phyloP scores from a whole-genome alignment of 30 jellyfish, hydroid and myxozoan species.

The Pelagia noctiluca region DNA sequence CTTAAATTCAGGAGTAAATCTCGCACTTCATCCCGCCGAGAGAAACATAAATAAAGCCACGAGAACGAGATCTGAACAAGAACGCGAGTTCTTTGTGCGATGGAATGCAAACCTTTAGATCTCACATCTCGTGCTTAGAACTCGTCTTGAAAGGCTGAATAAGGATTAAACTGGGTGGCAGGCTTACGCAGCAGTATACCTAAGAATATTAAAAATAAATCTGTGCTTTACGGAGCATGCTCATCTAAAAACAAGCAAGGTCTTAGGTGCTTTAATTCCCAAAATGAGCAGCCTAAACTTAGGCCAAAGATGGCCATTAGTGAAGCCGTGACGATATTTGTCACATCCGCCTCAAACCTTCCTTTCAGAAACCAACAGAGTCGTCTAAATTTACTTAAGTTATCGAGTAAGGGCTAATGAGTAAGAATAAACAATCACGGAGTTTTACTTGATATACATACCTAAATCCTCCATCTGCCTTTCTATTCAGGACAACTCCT shows the following conservation, averaged over 20 bases:
- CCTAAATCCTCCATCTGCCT: constrained; percentile 51
- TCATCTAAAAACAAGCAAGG: background rate
- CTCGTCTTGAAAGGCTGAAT: background rate
- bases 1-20: background rate
- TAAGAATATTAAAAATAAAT: background rate
- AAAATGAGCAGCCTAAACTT: background rate
- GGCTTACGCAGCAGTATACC: background rate
- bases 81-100: constrained; percentile 7
- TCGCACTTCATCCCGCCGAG: constrained; percentile 36
- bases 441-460: background rate
- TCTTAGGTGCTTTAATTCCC: no score
- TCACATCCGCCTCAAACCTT: background rate
- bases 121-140: constrained; percentile 31
- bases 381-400: background rate
- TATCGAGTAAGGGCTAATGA: background rate
- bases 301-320: background rate
- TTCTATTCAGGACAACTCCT: background rate
- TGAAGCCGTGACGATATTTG: background rate
- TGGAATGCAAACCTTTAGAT: constrained; percentile 19
- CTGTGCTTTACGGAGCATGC: background rate
- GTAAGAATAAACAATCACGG: background rate
- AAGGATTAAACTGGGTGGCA: constrained; percentile 1
- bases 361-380: background rate
- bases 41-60: background rate
- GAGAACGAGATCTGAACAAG: constrained; percentile 4